These are phyloP conservation scores for Centropus bengalensis DNA, from an alignment of 2,113 vertebrate species.

Conservation along the genomic window DNA sequence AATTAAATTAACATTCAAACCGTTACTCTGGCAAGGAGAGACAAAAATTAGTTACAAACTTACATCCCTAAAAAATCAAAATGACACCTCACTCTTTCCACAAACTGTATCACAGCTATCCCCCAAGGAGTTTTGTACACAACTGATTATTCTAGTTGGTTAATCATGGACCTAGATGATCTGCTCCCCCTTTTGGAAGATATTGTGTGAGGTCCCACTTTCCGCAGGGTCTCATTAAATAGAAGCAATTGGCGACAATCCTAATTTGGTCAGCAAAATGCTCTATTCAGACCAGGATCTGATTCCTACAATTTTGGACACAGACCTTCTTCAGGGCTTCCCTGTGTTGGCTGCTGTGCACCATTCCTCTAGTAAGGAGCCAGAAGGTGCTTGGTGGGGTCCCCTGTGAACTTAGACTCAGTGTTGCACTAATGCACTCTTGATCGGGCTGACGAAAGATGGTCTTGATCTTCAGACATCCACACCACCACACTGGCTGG, in stretches of 20 bases:
- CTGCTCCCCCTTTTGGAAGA: constrained; percentile 51
- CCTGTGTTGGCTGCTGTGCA: background rate
- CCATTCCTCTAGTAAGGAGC: background rate
- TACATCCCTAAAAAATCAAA: constrained; percentile 71
- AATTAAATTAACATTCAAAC: constrained; percentile 92
- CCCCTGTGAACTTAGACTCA: background rate
- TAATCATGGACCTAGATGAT: constrained; percentile 49
- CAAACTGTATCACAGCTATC: constrained; percentile 66
- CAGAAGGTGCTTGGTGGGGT: background rate
- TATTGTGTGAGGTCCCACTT: background rate
- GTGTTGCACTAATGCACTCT: background rate
- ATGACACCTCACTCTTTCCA: constrained; percentile 62
- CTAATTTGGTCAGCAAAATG: constrained; percentile 41
- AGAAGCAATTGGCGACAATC: constrained; percentile 47
- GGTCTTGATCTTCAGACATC: background rate
- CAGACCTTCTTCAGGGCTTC: background rate
- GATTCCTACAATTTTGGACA: constrained; percentile 18
- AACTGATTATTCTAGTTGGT: constrained; percentile 38
- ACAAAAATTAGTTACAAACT: constrained; percentile 84
- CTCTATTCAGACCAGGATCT: background rate
- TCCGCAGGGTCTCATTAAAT: constrained; percentile 46
- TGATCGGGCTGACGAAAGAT: background rate
- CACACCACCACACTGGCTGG: background rate
- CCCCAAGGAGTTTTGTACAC: constrained; percentile 63
- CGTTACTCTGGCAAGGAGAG: constrained; percentile 82